Conservation (phyloP, 2,113 vertebrate genomes). For the Rhabdomys dilectus region DNA sequence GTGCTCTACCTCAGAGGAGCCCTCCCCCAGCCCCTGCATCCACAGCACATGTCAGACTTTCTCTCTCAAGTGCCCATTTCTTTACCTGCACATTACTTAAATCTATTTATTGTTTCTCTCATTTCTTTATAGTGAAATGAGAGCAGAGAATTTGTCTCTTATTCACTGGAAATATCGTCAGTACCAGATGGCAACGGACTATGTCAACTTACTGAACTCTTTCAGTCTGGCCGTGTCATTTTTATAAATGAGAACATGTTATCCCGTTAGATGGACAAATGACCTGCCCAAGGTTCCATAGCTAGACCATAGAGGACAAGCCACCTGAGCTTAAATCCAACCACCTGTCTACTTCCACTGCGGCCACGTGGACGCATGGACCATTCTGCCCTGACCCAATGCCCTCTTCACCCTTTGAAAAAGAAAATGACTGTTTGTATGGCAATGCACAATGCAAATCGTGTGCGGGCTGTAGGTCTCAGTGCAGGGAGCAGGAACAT, state of each 20-base stretch:
- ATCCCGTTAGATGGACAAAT: not conserved
- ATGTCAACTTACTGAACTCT: constrained; percentile 7
- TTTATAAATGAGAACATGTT: not conserved
- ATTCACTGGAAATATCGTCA: constrained; percentile 34
- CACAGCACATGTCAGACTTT: not conserved
- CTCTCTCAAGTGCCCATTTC: not conserved
- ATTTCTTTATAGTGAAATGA: constrained; percentile 9
- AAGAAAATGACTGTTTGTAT: not conserved
- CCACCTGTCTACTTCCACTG: not conserved
- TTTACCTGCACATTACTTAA: not conserved
- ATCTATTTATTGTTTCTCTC: not conserved
- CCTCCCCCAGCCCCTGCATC: not conserved
- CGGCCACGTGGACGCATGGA: not conserved
- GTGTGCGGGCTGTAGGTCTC: not conserved
- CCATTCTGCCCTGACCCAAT: not conserved
- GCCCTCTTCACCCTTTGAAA: not conserved
- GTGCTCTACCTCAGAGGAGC: not conserved
- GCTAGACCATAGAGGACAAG: not conserved
- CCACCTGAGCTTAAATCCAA: not conserved
- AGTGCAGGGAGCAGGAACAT: not conserved
- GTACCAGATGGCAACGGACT: not conserved
- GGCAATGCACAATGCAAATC: not conserved
- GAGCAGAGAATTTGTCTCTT: not conserved
- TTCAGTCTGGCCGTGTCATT: not conserved
- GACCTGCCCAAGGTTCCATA: not conserved